Conservation (phyloP, 2,113 vertebrate species). For the Apodemus speciosus region DNA sequence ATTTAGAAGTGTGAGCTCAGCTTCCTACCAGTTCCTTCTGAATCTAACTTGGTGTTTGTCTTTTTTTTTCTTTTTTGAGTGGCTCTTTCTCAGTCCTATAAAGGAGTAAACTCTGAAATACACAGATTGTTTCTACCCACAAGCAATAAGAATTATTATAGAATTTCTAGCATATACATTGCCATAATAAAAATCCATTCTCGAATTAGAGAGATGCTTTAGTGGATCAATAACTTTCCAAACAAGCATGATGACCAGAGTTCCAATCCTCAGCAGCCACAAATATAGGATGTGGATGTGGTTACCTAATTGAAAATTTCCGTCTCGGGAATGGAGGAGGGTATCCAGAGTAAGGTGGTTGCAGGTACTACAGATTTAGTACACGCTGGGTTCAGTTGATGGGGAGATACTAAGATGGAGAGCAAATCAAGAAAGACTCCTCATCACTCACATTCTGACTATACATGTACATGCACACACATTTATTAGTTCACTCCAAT, state of each 20-base stretch:
- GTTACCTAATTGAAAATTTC: neutral
- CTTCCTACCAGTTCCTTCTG: conserved; percentile 20
- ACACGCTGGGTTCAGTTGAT: neutral
- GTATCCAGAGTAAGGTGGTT: neutral
- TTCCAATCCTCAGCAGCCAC: neutral
- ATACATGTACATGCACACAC: neutral
- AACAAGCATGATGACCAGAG: neutral
- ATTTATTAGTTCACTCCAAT: conserved; percentile 1
- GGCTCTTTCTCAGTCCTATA: neutral
- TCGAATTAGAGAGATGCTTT: neutral
- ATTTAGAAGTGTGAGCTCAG: neutral
- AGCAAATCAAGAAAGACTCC: neutral
- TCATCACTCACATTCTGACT: too few species aligned
- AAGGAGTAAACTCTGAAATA: too few species aligned
- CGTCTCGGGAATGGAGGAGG: too few species aligned
- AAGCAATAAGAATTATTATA: neutral
- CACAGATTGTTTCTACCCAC: neutral
- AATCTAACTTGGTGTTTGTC: neutral
- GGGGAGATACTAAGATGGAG: neutral
- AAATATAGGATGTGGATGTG: neutral
- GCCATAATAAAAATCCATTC: neutral
- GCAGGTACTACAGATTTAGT: neutral
- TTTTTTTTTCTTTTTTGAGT: neutral
- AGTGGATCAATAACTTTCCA: neutral
- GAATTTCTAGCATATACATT: neutral